Base-by-base conservation (phyloP, 2,888 invertebrate species). In the Drosophila meridionalis region DNA sequence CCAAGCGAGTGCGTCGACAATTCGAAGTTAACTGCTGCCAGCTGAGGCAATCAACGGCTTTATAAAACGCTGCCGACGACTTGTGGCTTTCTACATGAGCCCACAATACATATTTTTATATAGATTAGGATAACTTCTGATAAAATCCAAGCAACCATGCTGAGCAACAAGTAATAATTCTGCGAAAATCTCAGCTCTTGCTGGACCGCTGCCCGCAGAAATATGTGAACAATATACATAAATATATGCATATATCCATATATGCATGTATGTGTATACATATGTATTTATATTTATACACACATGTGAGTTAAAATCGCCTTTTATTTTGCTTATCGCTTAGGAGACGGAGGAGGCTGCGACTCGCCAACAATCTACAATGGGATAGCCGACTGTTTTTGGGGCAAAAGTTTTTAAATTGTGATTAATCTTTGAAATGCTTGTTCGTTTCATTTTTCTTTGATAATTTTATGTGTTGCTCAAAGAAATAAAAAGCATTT, bases 71-170 rank as follows among this genome's bases (percentile, higher is more conserved):
- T 20, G 43, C 48, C 60, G 55, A 36, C 63, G 67, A 42, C 47
- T 71, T 76, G 61, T 47, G 58, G 76, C 34, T 38, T 53, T 66
- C 55, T 40, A 56, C 32, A 60, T 58, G n/a, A 32, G 14, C 30
- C 42, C 36, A 43, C 28, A 26, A 56, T 56, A 38, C 9, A 20
- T 14, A 45, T 38, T 56, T 34, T 43, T 62, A 62, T 59, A 43
- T 26, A 65, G 66, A 79, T 78, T 78, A 76, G 81, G 78, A 78
- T 78, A 80, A 56, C 38, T 68, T 36, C 50, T 64, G 81, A 78
- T 78, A 78, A 80, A 67, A 50, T 34, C 28, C 28, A 55, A 62
- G 14, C 38, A 30, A 7, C 11, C 36, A 57, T 36, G 55, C 40
- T 59, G 59, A 64, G 61, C 64, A 78, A 60, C 42, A 45, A 68